Conservation (phyloP, 2,113 vertebrate species). For the Tetrao urogallus region DNA sequence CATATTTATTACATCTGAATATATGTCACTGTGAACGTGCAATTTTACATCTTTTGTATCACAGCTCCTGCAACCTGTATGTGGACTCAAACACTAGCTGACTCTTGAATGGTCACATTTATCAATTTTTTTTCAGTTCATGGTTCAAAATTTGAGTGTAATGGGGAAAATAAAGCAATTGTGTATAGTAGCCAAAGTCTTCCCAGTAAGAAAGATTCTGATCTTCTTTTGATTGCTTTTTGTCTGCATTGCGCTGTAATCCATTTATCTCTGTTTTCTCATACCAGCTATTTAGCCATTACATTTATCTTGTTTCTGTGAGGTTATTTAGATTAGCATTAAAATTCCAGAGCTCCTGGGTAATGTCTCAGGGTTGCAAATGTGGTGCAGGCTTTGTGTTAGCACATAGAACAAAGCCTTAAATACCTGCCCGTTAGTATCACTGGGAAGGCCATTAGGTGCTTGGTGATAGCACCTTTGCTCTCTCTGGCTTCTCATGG, state of each 20-base stretch:
- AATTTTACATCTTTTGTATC: neutral
- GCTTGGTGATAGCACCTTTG: neutral
- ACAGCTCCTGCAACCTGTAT: neutral
- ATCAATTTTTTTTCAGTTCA: neutral
- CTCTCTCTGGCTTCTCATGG: neutral
- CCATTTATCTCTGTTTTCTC: slow-evolving; percentile 29
- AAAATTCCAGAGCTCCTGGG: slow-evolving; percentile 33
- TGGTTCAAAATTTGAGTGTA: neutral
- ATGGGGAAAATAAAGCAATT: neutral
- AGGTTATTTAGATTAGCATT: slow-evolving; percentile 39
- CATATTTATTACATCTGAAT: neutral
- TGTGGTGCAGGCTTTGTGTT: neutral
- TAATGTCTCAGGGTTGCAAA: neutral
- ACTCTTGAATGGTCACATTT: neutral
- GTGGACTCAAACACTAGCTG: neutral
- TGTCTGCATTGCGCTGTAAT: neutral
- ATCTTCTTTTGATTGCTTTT: neutral
- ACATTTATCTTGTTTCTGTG: slow-evolving; percentile 12
- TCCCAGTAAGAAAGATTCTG: neutral
- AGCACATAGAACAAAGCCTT: neutral
- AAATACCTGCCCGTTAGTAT: neutral
- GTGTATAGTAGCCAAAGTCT: neutral
- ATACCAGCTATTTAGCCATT: neutral
- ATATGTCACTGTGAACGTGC: neutral
- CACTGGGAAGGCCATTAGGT: neutral